Conservation (phyloP, 2,888 invertebrate species). For the Apodemia zela region DNA sequence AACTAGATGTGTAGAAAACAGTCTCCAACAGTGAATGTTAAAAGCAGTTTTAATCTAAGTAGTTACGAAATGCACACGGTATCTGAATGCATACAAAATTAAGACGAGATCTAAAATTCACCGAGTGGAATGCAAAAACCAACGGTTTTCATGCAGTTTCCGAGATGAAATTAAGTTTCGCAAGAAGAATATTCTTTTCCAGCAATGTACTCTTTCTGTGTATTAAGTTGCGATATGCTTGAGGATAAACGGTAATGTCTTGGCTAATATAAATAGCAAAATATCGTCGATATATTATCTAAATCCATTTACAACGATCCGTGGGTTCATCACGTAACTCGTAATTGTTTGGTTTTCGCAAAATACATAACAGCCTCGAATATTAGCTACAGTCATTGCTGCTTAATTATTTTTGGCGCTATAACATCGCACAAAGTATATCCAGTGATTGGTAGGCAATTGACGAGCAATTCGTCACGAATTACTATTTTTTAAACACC, state of each 20-base stretch:
- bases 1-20: neutral
- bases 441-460: too few species aligned
- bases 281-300: too few species aligned
- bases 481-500: too few species aligned
- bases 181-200: conserved; percentile 2
- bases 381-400: too few species aligned
- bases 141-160: conserved; percentile 13
- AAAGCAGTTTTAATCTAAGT: conserved; percentile 17
- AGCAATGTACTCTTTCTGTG: neutral
- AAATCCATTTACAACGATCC: too few species aligned
- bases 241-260: neutral
- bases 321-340: too few species aligned
- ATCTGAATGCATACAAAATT: conserved; percentile 17
- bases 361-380: too few species aligned
- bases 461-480: too few species aligned
- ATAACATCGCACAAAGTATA: too few species aligned
- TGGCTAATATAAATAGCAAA: neutral
- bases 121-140: conserved; percentile 10
- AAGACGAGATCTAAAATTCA: conserved; percentile 19
- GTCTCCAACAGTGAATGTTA: conserved; percentile 1
- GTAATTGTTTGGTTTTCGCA: too few species aligned
- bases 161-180: conserved; percentile 8
- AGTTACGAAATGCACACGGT: conserved; percentile 6
- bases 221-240: neutral
- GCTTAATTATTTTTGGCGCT: too few species aligned